Percentiles rank a stretch among this genome's conserved stretches.
Evolutionary conservation across 1,140 invertebrate species (phyloP).

Genomic region (Pteromalus puparum): DNA sequence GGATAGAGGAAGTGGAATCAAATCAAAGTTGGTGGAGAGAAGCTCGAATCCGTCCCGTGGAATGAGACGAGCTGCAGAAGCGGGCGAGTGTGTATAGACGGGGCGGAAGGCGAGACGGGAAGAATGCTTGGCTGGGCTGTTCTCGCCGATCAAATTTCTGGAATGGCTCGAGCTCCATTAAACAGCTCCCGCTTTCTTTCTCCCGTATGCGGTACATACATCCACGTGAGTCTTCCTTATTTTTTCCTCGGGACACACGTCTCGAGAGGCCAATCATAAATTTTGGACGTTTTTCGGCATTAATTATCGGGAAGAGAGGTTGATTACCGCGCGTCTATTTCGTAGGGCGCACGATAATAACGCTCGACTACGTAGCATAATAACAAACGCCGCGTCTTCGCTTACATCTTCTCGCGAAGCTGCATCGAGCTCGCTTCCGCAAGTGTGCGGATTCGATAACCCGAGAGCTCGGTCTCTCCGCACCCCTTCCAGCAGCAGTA

Average conservation of each 20-base stretch:
- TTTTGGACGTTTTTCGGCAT: background rate
- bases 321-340: conserved; percentile 51
- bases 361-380: background rate
- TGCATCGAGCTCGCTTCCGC: background rate
- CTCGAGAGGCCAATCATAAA: conserved; percentile 35
- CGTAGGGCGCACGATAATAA: conserved; percentile 8
- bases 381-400: conserved; percentile 16
- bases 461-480: background rate
- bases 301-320: background rate
- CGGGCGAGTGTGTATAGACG: conserved; percentile 16
- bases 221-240: conserved; percentile 30
- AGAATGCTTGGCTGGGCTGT: conserved; percentile 59
- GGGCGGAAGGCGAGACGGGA: conserved; percentile 51
- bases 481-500: background rate
- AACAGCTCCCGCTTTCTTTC: conserved; percentile 58
- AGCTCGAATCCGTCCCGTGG: conserved; percentile 59
- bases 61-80: conserved; percentile 56
- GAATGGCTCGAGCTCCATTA: conserved; percentile 67
- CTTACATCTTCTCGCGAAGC: conserved; percentile 40
- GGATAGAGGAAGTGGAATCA: conserved; percentile 62
- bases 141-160: conserved; percentile 69
- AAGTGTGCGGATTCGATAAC: conserved; percentile 49
- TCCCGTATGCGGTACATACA: conserved; percentile 15
- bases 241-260: background rate
- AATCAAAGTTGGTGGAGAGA: conserved; percentile 69